Evolutionary conservation across 2,797 vertebrate species (phyloP).

Genomic region (Rhinophrynus dorsalis): DNA sequence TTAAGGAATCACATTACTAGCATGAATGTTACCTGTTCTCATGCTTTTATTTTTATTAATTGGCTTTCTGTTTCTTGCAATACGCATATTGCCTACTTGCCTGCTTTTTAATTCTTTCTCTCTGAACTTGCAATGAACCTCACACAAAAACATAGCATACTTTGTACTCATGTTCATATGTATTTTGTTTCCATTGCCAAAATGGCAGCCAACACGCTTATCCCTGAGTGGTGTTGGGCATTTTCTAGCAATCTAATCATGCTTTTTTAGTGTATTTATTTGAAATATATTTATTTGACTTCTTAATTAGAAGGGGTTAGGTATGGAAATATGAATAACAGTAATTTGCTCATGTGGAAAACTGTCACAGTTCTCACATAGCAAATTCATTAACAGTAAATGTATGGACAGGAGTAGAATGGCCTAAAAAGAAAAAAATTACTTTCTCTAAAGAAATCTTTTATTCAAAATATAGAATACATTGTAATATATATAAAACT

Average conservation of each 20-base stretch:
- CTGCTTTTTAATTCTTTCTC: constrained; percentile 55
- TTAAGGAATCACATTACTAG: no score
- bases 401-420: no score
- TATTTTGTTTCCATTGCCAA: constrained; percentile 45
- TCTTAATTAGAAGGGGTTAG: no score
- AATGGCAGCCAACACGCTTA: constrained; percentile 81
- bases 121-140: constrained; percentile 53
- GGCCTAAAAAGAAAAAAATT: no score
- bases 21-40: constrained; percentile 50
- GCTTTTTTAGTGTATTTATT: background rate
- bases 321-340: no score
- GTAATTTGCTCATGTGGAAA: no score
- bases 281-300: background rate
- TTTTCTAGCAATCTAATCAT: constrained; percentile 33
- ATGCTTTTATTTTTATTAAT: constrained; percentile 55
- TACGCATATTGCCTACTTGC: constrained; percentile 60
- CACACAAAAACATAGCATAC: constrained; percentile 59
- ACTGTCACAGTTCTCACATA: no score
- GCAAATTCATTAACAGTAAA: no score
- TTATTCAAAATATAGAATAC: no score
- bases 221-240: constrained; percentile 67
- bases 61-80: constrained; percentile 54
- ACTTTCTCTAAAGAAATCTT: no score
- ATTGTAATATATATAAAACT: no score
- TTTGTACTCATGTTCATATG: constrained; percentile 63